Base-by-base conservation (phyloP, 2,888 invertebrate species). In the Cartodere bifasciata region DNA sequence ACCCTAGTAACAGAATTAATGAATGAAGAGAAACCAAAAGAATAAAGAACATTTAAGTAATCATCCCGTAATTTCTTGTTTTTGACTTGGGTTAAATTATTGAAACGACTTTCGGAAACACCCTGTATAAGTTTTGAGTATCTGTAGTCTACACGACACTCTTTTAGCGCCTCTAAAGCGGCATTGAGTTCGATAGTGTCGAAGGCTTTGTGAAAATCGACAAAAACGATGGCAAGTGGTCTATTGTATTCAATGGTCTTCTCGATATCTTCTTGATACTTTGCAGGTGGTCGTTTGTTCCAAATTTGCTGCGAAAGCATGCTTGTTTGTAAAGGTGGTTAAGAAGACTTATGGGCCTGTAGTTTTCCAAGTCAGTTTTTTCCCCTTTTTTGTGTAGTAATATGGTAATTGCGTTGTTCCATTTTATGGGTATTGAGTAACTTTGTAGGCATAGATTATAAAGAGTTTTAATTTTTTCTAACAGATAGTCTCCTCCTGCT, bases 81-180 rank as follows among this genome's bases (percentile, higher is more conserved):
- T n/a, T n/a, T n/a, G n/a, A n/a, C n/a, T n/a, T n/a, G n/a, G n/a
- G n/a, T n/a, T n/a, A n/a, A n/a, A n/a, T n/a, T n/a, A n/a, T n/a
- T n/a, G n/a, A n/a, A n/a, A n/a, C n/a, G n/a, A n/a, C n/a, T n/a
- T n/a, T n/a, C n/a, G n/a, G n/a, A n/a, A n/a, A n/a, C n/a, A n/a
- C n/a, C n/a, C n/a, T n/a, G n/a, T n/a, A 28, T 28, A 5, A 28
- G 28, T 20, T 20, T 16, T 9, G 28, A 15, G 9, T 28, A 28
- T 4, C 28, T 5, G n/a, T 27, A 28, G 20, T 28, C 28, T 3
- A 28, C 17, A 3, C 28, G 4, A 11, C 28, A 17, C 17, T 6
- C 4, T 13, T 28, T 10, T 28, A 28, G 12, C 3, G 28, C 14
- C 4, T 20, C 12, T n/a, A 28, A 16, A 4, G 20, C 28, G n/a